Base-by-base conservation (phyloP, 2,888 invertebrate genomes). In the Eupithecia inturbata region DNA sequence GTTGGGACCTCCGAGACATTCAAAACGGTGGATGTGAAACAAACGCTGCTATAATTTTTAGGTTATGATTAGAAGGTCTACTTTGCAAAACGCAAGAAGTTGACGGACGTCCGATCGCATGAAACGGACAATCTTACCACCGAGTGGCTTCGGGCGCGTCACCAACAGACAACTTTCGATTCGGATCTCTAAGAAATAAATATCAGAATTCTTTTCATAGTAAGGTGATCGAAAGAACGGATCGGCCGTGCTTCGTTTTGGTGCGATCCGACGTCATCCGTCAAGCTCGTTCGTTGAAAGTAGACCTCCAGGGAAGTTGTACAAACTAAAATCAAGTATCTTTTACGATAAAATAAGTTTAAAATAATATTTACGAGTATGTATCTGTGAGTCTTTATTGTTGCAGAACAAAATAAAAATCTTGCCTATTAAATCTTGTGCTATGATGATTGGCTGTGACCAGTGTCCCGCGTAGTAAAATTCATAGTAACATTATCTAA, bases 1-100 rank as follows among this genome's bases (percentile, higher is more conserved):
- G n/a, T n/a, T n/a, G n/a, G n/a, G n/a, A n/a, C n/a, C n/a, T n/a
- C n/a, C n/a, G n/a, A n/a, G n/a, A n/a, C n/a, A n/a, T n/a, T 66
- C 66, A 39, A n/a, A 64, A 66, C 66, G 39, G 66, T 66, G 14
- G 16, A 66, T 66, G 39, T 64, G 39, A 39, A 66, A 41, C 64
- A 64, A 64, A 22, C 22, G 9, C 22, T 22, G n/a, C 36, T 22
- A 36, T 10, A 62, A 31, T 31, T 31, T 62, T 28, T 53, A 16
- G 28, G 7, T 28, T 62, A 62, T 19, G 28, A 19, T 53, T n/a
- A 49, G n/a, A 10, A 49, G n/a, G 49, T 53, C 49, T 53, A 53
- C 49, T 41, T 41, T 41, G 41, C 16, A 41, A 19, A 41, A 19
- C 16, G 5, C 4, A 41, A 5, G 14, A 3, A 39, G 14, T 14